Percentiles rank a stretch among this genome's conserved stretches.
Conservation (phyloP, 2,888 invertebrate species). For the Venusia cambrica region DNA sequence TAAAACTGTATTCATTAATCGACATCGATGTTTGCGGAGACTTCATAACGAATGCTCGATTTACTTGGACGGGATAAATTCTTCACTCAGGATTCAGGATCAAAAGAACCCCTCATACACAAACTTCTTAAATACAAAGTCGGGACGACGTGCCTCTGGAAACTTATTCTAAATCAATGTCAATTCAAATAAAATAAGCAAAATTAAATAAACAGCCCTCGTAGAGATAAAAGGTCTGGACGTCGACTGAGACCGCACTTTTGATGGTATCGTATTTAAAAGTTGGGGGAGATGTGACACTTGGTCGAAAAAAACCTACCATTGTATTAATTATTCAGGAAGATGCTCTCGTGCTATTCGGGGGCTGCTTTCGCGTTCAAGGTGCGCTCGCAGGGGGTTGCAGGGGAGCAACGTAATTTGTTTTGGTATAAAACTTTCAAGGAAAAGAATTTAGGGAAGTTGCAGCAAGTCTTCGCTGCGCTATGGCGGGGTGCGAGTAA, state of each 20-base stretch:
- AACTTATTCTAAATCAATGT: constrained; percentile 73
- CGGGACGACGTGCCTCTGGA: constrained; percentile 41
- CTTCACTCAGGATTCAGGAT: constrained; percentile 76
- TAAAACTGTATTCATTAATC: no score
- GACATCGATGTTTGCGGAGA: constrained; percentile 34
- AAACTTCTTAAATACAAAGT: constrained; percentile 46
- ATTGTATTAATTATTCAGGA: constrained; percentile 81
- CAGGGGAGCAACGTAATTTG: constrained; percentile 71
- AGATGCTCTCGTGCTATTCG: constrained; percentile 69
- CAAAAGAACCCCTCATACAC: constrained; percentile 49
- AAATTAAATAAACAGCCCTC: constrained; percentile 77
- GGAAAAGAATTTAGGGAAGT: constrained; percentile 69
- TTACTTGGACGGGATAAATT: constrained; percentile 64
- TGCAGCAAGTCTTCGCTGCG: constrained; percentile 52
- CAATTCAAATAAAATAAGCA: constrained; percentile 73
- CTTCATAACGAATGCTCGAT: constrained; percentile 50
- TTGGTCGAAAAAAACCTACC: constrained; percentile 78
- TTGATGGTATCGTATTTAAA: constrained; percentile 76
- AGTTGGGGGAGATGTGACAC: constrained; percentile 78
- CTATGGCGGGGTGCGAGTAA: constrained; percentile 54
- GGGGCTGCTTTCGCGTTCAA: no score
- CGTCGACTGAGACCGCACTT: constrained; percentile 69
- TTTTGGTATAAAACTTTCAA: constrained; percentile 57
- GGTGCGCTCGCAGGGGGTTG: constrained; percentile 68
- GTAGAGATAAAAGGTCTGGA: constrained; percentile 74